Evolutionary conservation across 2,888 invertebrate species (phyloP).

Genomic region (Antitype chi): DNA sequence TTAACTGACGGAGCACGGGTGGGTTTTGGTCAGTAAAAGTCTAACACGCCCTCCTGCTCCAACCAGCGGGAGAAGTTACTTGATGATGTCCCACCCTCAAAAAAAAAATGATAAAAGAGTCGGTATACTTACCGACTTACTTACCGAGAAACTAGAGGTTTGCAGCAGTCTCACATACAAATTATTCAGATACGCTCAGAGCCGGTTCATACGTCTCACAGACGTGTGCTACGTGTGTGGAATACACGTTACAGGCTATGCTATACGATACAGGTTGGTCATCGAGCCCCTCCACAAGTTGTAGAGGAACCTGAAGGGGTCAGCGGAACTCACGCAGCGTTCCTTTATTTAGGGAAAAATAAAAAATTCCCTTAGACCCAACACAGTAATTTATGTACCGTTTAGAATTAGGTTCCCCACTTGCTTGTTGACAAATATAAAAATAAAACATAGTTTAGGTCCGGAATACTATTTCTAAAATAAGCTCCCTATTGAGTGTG

Average conservation of each 20-base stretch:
- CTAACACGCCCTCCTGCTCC: too few relatives aligned
- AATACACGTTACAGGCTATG: neutral
- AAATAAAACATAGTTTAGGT: neutral
- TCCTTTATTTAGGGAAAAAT: neutral
- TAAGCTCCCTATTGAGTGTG: neutral
- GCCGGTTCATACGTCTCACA: neutral
- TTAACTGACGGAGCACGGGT: too few relatives aligned
- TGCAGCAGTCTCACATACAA: neutral
- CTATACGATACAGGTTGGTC: neutral
- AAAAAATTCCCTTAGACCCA: neutral
- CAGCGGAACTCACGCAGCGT: neutral
- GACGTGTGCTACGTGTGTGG: conserved; percentile 5
- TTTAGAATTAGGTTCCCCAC: neutral
- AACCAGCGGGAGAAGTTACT: too few relatives aligned
- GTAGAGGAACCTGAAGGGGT: conserved; percentile 11
- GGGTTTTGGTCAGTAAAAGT: too few relatives aligned
- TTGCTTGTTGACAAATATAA: neutral
- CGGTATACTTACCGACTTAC: too few relatives aligned
- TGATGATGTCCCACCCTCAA: too few relatives aligned
- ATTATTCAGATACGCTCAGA: conserved; percentile 7
- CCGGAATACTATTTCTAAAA: neutral
- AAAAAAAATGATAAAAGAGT: too few relatives aligned
- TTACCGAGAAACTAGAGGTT: neutral
- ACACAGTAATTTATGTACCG: neutral
- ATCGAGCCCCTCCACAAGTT: neutral